Conservation (phyloP, 2,888 invertebrate species). For the Fragum sueziense region DNA sequence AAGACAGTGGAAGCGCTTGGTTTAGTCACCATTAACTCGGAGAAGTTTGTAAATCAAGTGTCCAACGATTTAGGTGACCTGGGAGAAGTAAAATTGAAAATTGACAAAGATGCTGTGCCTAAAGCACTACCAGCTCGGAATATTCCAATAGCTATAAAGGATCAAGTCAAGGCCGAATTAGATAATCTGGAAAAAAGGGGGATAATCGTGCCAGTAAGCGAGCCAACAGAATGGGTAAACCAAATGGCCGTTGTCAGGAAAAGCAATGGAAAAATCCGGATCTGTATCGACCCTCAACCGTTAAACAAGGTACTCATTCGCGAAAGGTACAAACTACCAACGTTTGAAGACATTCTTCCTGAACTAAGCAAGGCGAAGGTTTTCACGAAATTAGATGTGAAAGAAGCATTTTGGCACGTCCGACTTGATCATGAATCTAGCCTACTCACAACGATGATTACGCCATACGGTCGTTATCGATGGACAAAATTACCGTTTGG, state of each 20-base stretch:
- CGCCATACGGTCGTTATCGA: constrained; percentile 61
- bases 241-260: constrained; percentile 45
- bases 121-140: constrained; percentile 32
- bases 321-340: constrained; percentile 55
- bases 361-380: constrained; percentile 53
- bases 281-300: constrained; percentile 58
- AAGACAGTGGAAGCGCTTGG: constrained; percentile 31
- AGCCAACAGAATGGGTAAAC: constrained; percentile 51
- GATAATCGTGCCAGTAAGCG: constrained; percentile 27
- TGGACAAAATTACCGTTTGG: constrained; percentile 56
- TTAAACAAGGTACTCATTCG: constrained; percentile 50
- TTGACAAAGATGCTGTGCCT: constrained; percentile 16
- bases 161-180: constrained; percentile 26
- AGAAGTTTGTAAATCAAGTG: constrained; percentile 34
- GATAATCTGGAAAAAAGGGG: constrained; percentile 21
- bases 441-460: constrained; percentile 62
- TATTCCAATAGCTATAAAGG: constrained; percentile 33
- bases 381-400: constrained; percentile 63
- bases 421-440: constrained; percentile 53
- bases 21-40: constrained; percentile 26
- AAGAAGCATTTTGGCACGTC: constrained; percentile 61
- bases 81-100: constrained; percentile 28
- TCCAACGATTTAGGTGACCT: constrained; percentile 22
- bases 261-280: constrained; percentile 37
- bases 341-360: constrained; percentile 63